Evolutionary conservation across 2,113 vertebrate genomes (phyloP), one percentile per base, ranked within the genome.

Genomic region (Corvus cornix): DNA sequence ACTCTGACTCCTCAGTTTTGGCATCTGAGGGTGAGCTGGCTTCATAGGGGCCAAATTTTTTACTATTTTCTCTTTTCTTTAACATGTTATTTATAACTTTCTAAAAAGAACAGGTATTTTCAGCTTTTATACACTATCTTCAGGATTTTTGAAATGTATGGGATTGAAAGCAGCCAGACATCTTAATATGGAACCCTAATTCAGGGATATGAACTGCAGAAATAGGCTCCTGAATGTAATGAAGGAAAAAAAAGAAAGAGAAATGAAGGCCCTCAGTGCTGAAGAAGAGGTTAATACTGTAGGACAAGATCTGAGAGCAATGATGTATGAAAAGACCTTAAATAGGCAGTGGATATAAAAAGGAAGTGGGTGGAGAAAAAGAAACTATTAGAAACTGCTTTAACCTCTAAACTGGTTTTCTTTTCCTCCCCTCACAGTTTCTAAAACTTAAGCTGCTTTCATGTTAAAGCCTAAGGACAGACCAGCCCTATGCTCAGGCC

Each of bases 311-410:
- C 28, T 63, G 53, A 73, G 51, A 70, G 78, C 51, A 77, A 11
- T 90, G 33, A 39, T 39, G 2, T 19, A 20, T 48, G 55, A 66
- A 64, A 89, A 83, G 46, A 26, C 55, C 63, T 62, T 87, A 63
- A 85, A 91, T 83, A 95, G 84, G 16, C 84, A 87, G 55, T 49
- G 66, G 55, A 53, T 69, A 19, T 69, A 75, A 77, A 84, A 91
- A 88, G 90, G 82, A 90, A 93, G 52, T 84, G 84, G 51, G 67
- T 88, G 91, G 78, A 79, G 77, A 27, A 76, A 52, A 56, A 86
- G 33, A 91, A 93, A 22, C 41, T 30, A 4, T 67, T 80, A 48
- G 41, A 56, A 93, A 53, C 48, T 78, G 55, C 52, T 77, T 89
- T 46, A 68, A 5, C 39, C 70, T 81, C 55, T 59, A 20, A 64